Base-by-base conservation (phyloP, 2,888 invertebrate genomes). In the Aleiodes leptofemur region DNA sequence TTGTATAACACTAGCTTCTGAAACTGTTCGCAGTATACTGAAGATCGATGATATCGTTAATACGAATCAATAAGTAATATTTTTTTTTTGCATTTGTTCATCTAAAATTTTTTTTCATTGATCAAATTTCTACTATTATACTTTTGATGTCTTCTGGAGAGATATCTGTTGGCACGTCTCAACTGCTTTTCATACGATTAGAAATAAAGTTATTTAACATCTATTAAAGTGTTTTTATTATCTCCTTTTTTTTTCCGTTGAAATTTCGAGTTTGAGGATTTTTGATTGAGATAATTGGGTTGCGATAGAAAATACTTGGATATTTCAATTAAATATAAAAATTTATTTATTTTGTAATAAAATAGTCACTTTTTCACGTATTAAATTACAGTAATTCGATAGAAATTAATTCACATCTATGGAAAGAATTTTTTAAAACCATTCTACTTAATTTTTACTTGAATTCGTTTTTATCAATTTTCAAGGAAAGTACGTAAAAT, bases 21-120 rank as follows among this genome's bases (percentile, higher is more conserved):
- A 99, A 92, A 98, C 98, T 69, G 97, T 99, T 78, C 94, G 98
- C 84, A 97, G 97, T 84, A 98, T 99, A 90, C 93, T 99, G 87
- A 99, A 99, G 92, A 99, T 99, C 86, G 99, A 99, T 90, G 99
- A 99, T 91, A 98, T 99, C 90, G 97, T 99, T 85, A 94, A 95
- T 92, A 87, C 89, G 0, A 85, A 83, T 75, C 85, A 88, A 70
- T 88, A 86, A 86, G 29, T 23, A 23, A 23, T 11, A 70, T 69
- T 55, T 50, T 56, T 13, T 56, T 69, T 43, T n/a, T 13, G 14
- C 13, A 38, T 34, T 53, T 31, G 13, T 68, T 68, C 55, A 9
- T 48, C 48, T 66, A 11, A 29, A 55, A 16, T 7, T 43, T 14
- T 53, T 9, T 43, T 64, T 64, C 23, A 16, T 64, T 64, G 2